phyloP scores from a whole-genome alignment of 2,113 vertebrate genomes.

The Corvus cornix region DNA sequence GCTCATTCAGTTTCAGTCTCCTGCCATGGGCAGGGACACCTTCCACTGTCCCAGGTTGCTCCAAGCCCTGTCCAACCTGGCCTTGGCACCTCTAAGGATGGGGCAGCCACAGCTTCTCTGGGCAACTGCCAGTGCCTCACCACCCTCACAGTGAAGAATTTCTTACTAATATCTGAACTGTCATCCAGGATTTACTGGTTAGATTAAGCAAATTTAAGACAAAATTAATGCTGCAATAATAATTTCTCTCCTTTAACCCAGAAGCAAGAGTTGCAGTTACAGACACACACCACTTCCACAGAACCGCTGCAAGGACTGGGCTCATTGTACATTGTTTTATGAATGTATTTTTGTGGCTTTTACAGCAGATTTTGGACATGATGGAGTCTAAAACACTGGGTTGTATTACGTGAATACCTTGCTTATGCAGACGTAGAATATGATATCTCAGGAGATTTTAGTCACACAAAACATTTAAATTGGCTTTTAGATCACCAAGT shows the following conservation, averaged over 20 bases:
- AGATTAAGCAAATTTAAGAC: not conserved
- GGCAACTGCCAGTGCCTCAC: not conserved
- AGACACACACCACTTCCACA: not conserved
- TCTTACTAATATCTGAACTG: not conserved
- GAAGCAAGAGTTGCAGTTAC: not conserved
- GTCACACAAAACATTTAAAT: not conserved
- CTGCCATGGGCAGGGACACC: not conserved
- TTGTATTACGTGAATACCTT: not conserved
- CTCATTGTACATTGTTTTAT: not conserved
- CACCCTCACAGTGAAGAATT: not conserved
- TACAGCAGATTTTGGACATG: not conserved
- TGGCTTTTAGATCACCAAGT: not conserved
- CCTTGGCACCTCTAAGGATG: not conserved
- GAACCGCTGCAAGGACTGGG: not conserved
- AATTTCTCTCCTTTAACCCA: not conserved
- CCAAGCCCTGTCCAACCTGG: fast-evolving
- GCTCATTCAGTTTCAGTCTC: not conserved
- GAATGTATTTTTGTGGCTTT: not conserved
- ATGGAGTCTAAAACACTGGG: not conserved
- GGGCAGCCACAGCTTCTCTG: not conserved
- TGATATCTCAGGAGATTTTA: not conserved
- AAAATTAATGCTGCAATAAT: not conserved
- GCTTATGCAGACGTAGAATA: not conserved
- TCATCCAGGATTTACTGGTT: not conserved
- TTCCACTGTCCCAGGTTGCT: not conserved